A percentile compares a stretch with the other conserved stretches of the same genome.
These are phyloP conservation scores for Epizoanthus ramosus DNA, from an alignment of 92 coral and sea anemone species.

Conservation along the genomic window DNA sequence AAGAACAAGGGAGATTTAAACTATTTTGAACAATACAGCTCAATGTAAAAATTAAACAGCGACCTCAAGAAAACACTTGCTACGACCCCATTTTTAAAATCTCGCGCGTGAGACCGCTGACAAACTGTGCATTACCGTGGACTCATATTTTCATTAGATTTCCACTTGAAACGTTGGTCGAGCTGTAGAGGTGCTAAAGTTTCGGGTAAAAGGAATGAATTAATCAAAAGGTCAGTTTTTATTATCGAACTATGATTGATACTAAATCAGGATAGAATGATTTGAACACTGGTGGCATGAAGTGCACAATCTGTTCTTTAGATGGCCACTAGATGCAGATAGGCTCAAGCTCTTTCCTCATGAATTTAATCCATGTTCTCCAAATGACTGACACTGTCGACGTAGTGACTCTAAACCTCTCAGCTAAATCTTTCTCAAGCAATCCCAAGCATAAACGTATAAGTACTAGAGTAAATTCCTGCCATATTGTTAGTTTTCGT, in stretches of 20 bases:
- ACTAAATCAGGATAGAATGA: slow-evolving; percentile 33
- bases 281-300: slow-evolving; percentile 47
- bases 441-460: slow-evolving; percentile 28
- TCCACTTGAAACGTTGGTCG: slow-evolving; percentile 41
- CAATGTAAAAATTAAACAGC: background rate
- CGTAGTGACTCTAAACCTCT: slow-evolving; percentile 10
- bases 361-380: slow-evolving; percentile 16
- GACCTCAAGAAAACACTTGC: background rate
- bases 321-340: slow-evolving; percentile 38
- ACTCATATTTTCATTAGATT: slow-evolving; percentile 1
- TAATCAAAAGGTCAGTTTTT: slow-evolving; percentile 46
- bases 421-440: slow-evolving; percentile 25
- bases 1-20: background rate
- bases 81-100: slow-evolving; percentile 1
- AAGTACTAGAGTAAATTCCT: slow-evolving; percentile 25
- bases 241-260: slow-evolving; percentile 23
- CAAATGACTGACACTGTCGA: slow-evolving; percentile 22
- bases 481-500: slow-evolving; percentile 32
- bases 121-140: background rate
- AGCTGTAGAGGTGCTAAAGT: slow-evolving; percentile 48
- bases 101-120: background rate
- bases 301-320: slow-evolving; percentile 18
- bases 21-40: background rate
- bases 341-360: slow-evolving; percentile 30
- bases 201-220: slow-evolving; percentile 39